A percentile compares a stretch with the other conserved stretches of the same genome.
These are phyloP conservation scores for Cryptus viduatorius DNA, from an alignment of 2,888 invertebrate species.

Conservation along the genomic window DNA sequence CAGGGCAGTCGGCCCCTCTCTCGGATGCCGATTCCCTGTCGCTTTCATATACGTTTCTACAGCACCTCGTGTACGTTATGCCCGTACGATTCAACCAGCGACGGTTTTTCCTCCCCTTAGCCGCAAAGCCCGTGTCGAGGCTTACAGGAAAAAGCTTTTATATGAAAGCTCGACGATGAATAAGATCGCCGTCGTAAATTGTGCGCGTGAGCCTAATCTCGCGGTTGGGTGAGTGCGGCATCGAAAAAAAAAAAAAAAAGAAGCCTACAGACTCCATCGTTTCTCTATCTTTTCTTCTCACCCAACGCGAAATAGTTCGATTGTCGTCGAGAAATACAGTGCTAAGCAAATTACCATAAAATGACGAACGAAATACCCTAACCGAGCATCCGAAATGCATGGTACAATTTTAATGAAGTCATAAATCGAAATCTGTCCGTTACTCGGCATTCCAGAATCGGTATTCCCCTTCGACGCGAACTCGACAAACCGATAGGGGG, in stretches of 20 bases:
- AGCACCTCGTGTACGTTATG: conserved; percentile 5
- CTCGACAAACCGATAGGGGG: conserved; percentile 18
- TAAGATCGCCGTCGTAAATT: conserved; percentile 84
- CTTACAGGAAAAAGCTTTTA: conserved; percentile 85
- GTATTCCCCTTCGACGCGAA: conserved; percentile 38
- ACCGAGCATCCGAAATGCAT: neutral
- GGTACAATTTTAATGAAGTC: conserved; percentile 57
- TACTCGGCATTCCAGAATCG: conserved; percentile 48
- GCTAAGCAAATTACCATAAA: neutral
- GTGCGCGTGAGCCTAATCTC: conserved; percentile 83
- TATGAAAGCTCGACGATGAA: conserved; percentile 82
- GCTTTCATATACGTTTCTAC: conserved; percentile 7
- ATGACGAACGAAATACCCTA: neutral
- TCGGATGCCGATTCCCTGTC: conserved; percentile 53
- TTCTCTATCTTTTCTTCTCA: neutral
- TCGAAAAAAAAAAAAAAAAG: conserved; percentile 7
- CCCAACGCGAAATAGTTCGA: neutral
- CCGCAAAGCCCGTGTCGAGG: conserved; percentile 79
- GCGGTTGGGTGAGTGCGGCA: conserved; percentile 77
- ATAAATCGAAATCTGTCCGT: conserved; percentile 66
- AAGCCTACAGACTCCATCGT: neutral
- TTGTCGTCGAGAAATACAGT: neutral
- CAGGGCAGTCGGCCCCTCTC: conserved; percentile 68
- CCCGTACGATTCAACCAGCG: conserved; percentile 34
- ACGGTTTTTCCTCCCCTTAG: conserved; percentile 55